phyloP scores from a whole-genome alignment of 2,888 invertebrate genomes.

The Neocrepidodera transversa region DNA sequence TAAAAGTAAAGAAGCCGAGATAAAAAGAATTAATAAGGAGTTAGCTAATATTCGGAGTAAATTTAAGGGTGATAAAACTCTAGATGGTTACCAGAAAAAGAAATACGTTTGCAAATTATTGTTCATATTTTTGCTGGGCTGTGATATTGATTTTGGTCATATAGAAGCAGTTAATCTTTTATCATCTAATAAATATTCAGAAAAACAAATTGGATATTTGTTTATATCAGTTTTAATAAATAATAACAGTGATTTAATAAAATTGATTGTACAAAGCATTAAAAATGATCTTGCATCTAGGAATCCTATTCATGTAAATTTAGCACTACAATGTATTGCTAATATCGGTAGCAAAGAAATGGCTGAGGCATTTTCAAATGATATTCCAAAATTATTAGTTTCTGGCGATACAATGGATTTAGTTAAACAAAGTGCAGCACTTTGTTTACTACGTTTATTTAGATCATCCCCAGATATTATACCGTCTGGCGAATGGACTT shows the following conservation, averaged over 20 bases:
- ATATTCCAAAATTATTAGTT: slow-evolving; percentile 97
- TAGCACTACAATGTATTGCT: slow-evolving; percentile 98
- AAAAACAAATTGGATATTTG: slow-evolving; percentile 99
- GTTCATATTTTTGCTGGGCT: slow-evolving; percentile 98
- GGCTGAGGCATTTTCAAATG: slow-evolving; percentile 99
- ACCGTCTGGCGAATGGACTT: slow-evolving; percentile 98
- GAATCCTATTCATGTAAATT: slow-evolving; percentile 97
- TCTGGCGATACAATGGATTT: slow-evolving; percentile 99
- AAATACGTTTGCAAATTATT: slow-evolving; percentile 99
- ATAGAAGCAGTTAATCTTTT: slow-evolving; percentile 99
- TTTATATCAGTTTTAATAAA: slow-evolving; percentile 99
- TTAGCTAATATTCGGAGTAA: slow-evolving; percentile 99
- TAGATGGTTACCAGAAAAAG: slow-evolving; percentile 99
- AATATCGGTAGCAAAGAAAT: slow-evolving; percentile 99
- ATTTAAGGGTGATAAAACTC: slow-evolving; percentile 99
- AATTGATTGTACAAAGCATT: slow-evolving; percentile 98
- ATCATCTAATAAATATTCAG: slow-evolving; percentile 99
- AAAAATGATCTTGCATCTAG: slow-evolving; percentile 96
- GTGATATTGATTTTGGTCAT: slow-evolving; percentile 99
- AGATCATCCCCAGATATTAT: slow-evolving; percentile 96
- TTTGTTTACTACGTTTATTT: slow-evolving; percentile 92
- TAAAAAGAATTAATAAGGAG: slow-evolving; percentile 99
- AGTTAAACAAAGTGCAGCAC: slow-evolving; percentile 98
- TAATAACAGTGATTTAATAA: slow-evolving; percentile 98
- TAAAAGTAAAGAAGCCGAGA: slow-evolving; percentile 99